Evolutionary conservation across 2,797 vertebrate genomes (phyloP).

Genomic region (Setipinna tenuifilis): DNA sequence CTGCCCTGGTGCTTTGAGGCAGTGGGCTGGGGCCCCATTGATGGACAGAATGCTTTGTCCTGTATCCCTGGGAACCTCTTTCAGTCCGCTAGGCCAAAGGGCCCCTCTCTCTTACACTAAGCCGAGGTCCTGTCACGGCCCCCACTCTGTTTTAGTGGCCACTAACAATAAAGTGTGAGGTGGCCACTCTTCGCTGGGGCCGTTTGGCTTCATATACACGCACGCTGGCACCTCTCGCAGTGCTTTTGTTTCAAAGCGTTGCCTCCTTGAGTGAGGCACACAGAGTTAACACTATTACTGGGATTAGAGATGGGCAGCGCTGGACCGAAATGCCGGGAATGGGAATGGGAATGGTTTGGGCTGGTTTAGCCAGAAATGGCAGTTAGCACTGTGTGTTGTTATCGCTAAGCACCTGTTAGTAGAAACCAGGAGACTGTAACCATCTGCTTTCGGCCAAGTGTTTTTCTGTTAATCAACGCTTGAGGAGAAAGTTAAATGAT

Average conservation of each 20-base stretch:
- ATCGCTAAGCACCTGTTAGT: background rate
- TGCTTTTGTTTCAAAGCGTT: constrained; percentile 48
- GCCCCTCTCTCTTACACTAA: constrained; percentile 43
- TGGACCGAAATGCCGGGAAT: constrained; percentile 37
- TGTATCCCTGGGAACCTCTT: constrained; percentile 60
- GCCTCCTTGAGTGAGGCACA: constrained; percentile 38
- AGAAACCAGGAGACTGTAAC: background rate
- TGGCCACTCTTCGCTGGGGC: constrained; percentile 45
- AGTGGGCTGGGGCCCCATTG: constrained; percentile 51
- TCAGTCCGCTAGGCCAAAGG: constrained; percentile 54
- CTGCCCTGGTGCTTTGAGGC: constrained; percentile 54
- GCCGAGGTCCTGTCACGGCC: constrained; percentile 39
- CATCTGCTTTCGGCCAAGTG: background rate
- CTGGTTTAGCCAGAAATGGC: background rate
- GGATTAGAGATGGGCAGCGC: constrained; percentile 27
- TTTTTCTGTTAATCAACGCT: background rate
- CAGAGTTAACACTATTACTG: constrained; percentile 49
- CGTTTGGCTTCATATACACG: constrained; percentile 46
- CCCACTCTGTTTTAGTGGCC: constrained; percentile 43
- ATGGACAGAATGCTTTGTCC: constrained; percentile 58
- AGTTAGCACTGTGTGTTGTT: background rate
- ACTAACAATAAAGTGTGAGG: constrained; percentile 48
- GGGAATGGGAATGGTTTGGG: background rate
- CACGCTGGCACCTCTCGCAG: constrained; percentile 47
- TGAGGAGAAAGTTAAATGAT: background rate